phyloP scores from a whole-genome alignment of 1,140 invertebrate species.

The Galendromus occidentalis region DNA sequence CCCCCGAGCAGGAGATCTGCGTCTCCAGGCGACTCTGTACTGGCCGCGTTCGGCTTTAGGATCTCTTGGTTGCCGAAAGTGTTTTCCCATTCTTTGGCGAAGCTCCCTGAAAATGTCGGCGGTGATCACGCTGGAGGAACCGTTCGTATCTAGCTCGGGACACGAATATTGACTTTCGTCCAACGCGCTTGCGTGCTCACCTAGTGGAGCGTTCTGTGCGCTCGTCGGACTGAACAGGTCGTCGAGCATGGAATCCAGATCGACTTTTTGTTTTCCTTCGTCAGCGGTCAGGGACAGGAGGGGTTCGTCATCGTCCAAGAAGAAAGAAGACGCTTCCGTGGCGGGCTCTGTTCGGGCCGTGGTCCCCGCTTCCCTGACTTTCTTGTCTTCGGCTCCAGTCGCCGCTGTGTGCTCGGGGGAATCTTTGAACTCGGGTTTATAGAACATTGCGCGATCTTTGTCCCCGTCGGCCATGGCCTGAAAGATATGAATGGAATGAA shows the following conservation, averaged over 20 bases:
- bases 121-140: background rate
- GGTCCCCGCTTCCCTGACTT: background rate
- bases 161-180: too few species aligned
- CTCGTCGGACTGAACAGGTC: background rate
- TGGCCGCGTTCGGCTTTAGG: too few species aligned
- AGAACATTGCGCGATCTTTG: slow-evolving; percentile 29
- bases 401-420: slow-evolving; percentile 22
- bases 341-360: background rate
- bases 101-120: background rate
- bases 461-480: slow-evolving; percentile 17
- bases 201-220: background rate
- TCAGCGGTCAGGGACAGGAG: background rate
- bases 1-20: background rate
- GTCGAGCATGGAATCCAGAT: slow-evolving; percentile 7
- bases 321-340: background rate
- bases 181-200: background rate
- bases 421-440: slow-evolving; percentile 35
- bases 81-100: slow-evolving; percentile 5
- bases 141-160: too few species aligned
- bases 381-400: background rate
- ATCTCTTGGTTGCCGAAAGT: background rate
- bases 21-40: background rate
- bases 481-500: background rate
- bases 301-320: background rate
- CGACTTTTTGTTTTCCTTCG: background rate